Conservation (phyloP, 2,797 vertebrate genomes). For the Acrocephalus scirpaceus region DNA sequence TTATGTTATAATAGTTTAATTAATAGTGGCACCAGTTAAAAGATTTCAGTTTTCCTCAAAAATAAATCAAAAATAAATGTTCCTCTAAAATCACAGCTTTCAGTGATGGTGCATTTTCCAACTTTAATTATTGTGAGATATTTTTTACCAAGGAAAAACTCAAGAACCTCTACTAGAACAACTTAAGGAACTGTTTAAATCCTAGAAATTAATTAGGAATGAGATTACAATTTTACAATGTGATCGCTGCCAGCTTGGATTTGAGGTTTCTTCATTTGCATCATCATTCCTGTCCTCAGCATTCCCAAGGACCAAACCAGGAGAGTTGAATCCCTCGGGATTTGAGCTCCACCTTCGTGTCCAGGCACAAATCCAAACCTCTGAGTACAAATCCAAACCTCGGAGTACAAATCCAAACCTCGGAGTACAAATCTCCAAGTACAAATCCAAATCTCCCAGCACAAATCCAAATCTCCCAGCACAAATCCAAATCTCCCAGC, state of each 20-base stretch:
- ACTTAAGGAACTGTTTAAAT: neutral
- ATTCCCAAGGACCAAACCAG: neutral
- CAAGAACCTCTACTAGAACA: neutral
- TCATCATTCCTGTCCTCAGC: neutral
- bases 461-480: fast-evolving
- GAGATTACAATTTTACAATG: neutral
- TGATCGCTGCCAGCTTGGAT: neutral
- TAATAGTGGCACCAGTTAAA: neutral
- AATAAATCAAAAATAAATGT: too few relatives aligned
- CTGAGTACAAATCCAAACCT: neutral
- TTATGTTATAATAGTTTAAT: neutral
- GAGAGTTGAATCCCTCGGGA: fast-evolving
- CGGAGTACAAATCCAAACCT: neutral
- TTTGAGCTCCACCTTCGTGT: neutral
- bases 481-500: neutral
- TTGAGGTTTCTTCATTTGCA: neutral
- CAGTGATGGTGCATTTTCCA: neutral
- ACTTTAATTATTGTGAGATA: neutral
- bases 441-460: too few relatives aligned
- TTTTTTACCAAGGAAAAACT: neutral
- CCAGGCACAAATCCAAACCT: neutral
- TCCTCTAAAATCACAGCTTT: neutral
- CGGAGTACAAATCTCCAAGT: too few relatives aligned
- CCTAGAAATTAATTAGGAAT: neutral
- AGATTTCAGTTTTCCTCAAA: neutral